Percentiles rank a stretch among this genome's conserved stretches.
phyloP scores from a whole-genome alignment of 2,888 invertebrate species.

The Agrochola lota region DNA sequence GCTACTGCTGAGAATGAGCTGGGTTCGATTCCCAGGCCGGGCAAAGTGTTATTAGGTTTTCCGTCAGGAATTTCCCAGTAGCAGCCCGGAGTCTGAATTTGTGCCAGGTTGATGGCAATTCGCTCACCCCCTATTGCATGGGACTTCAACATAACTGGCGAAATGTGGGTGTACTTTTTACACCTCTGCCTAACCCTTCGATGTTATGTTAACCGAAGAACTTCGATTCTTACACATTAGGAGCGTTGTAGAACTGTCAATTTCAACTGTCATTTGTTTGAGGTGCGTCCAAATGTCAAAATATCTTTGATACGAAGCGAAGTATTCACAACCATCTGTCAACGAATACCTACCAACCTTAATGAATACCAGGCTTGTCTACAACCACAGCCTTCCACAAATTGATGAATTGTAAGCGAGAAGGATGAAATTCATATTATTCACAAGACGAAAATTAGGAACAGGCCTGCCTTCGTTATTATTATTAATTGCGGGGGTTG shows the following conservation, averaged over 20 bases:
- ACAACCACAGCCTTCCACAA: constrained; percentile 23
- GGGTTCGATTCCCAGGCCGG: too few species aligned
- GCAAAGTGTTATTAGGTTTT: too few species aligned
- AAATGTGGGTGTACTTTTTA: too few species aligned
- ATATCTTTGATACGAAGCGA: constrained; percentile 1
- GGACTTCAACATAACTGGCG: too few species aligned
- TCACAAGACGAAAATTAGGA: constrained; percentile 55
- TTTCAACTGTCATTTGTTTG: background rate
- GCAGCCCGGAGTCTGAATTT: too few species aligned
- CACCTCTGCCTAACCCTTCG: too few species aligned
- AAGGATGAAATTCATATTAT: constrained; percentile 50
- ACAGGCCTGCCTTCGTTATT: constrained; percentile 38
- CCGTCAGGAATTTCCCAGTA: too few species aligned
- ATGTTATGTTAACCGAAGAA: too few species aligned
- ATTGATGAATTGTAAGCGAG: constrained; percentile 54
- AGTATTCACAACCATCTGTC: constrained; percentile 14
- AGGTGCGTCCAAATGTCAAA: background rate
- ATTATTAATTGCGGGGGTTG: constrained; percentile 59
- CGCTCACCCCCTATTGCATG: too few species aligned
- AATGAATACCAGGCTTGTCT: constrained; percentile 25
- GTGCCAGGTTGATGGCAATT: too few species aligned
- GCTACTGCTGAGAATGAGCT: too few species aligned
- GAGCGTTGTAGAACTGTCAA: background rate
- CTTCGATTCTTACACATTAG: background rate
- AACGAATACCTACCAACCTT: constrained; percentile 6